Conservation (phyloP, 2,888 invertebrate species). For the Drosophila borborema region DNA sequence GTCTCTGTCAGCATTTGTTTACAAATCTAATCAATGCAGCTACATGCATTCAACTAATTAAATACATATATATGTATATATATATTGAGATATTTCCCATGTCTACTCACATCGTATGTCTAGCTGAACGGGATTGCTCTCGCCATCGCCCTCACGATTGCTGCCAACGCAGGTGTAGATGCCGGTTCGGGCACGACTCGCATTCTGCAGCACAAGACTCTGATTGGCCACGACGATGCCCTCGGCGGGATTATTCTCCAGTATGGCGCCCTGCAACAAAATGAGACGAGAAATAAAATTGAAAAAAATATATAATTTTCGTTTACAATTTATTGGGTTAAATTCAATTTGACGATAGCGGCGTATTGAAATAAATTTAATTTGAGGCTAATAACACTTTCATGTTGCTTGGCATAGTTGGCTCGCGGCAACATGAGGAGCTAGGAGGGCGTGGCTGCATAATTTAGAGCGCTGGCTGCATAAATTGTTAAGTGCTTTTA, state of each 20-base stretch:
- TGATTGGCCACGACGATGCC: constrained; percentile 95
- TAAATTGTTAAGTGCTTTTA: constrained; percentile 78
- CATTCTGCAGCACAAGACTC: constrained; percentile 94
- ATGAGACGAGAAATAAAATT: constrained; percentile 13
- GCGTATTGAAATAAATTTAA: constrained; percentile 74
- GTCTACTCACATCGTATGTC: constrained; percentile 92
- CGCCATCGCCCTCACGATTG: constrained; percentile 94
- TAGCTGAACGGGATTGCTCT: constrained; percentile 93
- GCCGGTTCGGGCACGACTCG: constrained; percentile 91
- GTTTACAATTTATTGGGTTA: constrained; percentile 67
- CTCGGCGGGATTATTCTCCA: constrained; percentile 91
- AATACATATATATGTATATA: too few species aligned
- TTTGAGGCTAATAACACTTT: constrained; percentile 80
- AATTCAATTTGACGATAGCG: constrained; percentile 73
- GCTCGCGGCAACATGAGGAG: constrained; percentile 10
- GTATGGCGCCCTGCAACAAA: constrained; percentile 88
- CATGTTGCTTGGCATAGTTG: constrained; percentile 49
- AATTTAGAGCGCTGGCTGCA: constrained; percentile 70
- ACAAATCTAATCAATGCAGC: too few species aligned
- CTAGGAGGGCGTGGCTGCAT: constrained; percentile 57
- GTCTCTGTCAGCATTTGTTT: constrained; percentile 5
- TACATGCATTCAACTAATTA: not conserved
- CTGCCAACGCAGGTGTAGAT: constrained; percentile 95
- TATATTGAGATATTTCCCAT: not conserved
- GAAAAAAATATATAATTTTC: not conserved